Base-by-base conservation (phyloP, 2,113 vertebrate genomes). In the Pseudorhombus dupliciocellatus region DNA sequence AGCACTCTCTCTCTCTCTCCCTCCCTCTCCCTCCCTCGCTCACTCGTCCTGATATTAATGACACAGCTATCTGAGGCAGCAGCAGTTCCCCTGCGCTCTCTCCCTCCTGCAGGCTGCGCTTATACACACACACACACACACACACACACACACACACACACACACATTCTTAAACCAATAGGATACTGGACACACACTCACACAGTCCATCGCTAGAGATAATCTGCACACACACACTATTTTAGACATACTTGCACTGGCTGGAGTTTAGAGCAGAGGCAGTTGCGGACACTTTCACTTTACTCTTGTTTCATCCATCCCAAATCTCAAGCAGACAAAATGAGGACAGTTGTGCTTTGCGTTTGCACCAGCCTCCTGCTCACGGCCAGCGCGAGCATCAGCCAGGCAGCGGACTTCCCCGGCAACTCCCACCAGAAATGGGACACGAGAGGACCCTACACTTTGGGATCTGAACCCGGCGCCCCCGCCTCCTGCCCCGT, bases 41-140 rank as follows among this genome's bases (percentile, higher is more conserved):
- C 84, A 31, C 81, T 69, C 74, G 66, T 78, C 77, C 88, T 93
- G 90, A 93, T 94, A 94, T 93, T 92, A 95, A 93, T 83, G 85
- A 92, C 88, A 90, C 93, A 71, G 93, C 93, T 82, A 92, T 88
- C 79, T 77, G 81, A 89, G 84, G 83, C 76, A 88, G 79, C 84
- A 44, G 83, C 91, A 93, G 86, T 91, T 87, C 79, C 85, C 80
- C 72, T 74, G 80, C 90, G 75, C 82, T 88, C 93, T 90, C 90
- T 90, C 77, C 40, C 73, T 90, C 79, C 69, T 89, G 88, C 88
- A 90, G 84, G 78, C 88, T 82, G 82, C 53, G 31, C 82, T 88
- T 80, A 61, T 21, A 70, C 76, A 75, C 68, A 75, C 34, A 54
- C 69, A 75, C 34, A 54, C 69, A 59, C 46, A 46, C 42, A 46